These are phyloP conservation scores for Chromoteleia sp. DNA, from an alignment of 2,888 invertebrate species.

Conservation along the genomic window DNA sequence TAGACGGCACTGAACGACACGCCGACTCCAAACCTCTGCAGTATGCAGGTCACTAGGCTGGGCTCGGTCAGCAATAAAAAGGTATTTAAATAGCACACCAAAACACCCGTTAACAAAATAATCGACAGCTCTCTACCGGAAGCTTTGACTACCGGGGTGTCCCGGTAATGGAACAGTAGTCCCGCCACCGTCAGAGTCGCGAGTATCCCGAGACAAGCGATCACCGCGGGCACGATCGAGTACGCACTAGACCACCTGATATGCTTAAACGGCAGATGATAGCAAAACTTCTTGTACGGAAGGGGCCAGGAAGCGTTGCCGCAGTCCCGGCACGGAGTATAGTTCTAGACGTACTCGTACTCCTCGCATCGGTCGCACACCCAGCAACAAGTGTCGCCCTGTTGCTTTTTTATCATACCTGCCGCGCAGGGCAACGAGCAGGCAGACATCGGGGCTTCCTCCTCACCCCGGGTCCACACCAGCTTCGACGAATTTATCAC, in stretches of 20 bases:
- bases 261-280: constrained; percentile 87
- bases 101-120: constrained; percentile 87
- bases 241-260: constrained; percentile 89
- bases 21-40: constrained; percentile 88
- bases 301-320: constrained; percentile 88
- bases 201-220: constrained; percentile 88
- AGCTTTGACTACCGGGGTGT: constrained; percentile 88
- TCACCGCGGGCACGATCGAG: constrained; percentile 87
- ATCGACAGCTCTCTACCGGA: constrained; percentile 88
- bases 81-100: constrained; percentile 88
- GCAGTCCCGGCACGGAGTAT: constrained; percentile 88
- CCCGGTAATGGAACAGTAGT: constrained; percentile 88
- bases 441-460: constrained; percentile 88
- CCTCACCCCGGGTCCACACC: constrained; percentile 86
- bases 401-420: constrained; percentile 89
- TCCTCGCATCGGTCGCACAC: constrained; percentile 90
- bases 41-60: constrained; percentile 86
- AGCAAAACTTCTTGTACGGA: constrained; percentile 87
- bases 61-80: constrained; percentile 87
- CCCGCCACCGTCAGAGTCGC: constrained; percentile 87
- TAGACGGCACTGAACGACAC: constrained; percentile 89
- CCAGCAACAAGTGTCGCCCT: constrained; percentile 91
- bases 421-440: constrained; percentile 89
- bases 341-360: constrained; percentile 88
- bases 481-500: constrained; percentile 85